Evolutionary conservation across 2,797 vertebrate genomes (phyloP).

Genomic region (Rhabdomys pumilio): DNA sequence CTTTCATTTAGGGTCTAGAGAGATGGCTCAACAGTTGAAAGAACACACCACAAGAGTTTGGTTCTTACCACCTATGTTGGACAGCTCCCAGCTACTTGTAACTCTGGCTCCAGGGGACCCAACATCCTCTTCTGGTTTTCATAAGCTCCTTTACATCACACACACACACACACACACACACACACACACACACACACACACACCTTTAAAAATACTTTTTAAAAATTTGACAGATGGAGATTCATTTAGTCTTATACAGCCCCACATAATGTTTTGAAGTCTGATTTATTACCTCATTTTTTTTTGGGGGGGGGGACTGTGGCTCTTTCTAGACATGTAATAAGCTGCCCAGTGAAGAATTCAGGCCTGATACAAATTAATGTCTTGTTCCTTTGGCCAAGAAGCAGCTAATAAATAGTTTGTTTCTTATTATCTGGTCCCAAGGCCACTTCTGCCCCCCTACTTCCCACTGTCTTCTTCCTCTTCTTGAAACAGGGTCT

Average conservation of each 20-base stretch:
- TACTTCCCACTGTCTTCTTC: not conserved
- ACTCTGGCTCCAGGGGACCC: too few relatives aligned
- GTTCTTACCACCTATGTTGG: not conserved
- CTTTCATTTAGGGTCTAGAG: not conserved
- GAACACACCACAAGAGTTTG: not conserved
- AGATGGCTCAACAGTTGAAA: too few relatives aligned
- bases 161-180: not conserved
- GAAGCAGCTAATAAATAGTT: slow-evolving; percentile 38
- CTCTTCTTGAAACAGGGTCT: not conserved
- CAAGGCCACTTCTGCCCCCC: not conserved
- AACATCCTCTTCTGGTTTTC: not conserved
- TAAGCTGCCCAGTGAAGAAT: slow-evolving; percentile 17
- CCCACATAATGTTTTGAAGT: slow-evolving; percentile 68
- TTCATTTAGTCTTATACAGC: slow-evolving; percentile 51
- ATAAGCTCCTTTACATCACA: not conserved
- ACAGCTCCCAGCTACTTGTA: not conserved
- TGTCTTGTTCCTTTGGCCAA: not conserved
- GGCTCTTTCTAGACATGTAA: slow-evolving; percentile 9
- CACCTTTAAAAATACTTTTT: slow-evolving; percentile 20
- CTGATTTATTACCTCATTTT: slow-evolving; percentile 54
- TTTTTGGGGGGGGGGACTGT: not conserved
- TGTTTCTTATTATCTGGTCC: not conserved
- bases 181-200: not conserved
- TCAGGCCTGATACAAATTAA: not conserved
- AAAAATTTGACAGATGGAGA: slow-evolving; percentile 42